Evolutionary conservation across 2,113 vertebrate species (phyloP), one percentile per base, ranked within the genome.

Genomic region (Geothlypis trichas): DNA sequence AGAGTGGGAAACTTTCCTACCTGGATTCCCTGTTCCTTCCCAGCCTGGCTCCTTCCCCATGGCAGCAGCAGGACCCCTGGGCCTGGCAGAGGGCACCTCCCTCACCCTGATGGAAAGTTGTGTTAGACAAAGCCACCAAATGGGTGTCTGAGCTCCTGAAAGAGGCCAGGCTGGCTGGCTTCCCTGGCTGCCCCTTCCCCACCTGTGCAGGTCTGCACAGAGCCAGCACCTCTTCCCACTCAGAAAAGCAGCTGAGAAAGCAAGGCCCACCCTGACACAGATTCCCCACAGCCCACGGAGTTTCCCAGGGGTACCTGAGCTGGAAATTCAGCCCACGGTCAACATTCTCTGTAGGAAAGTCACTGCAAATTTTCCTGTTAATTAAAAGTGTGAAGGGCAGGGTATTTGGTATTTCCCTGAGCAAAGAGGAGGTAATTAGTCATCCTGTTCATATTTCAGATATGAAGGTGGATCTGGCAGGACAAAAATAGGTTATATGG

Each of bases 181-280:
- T 66, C 13, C 57, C 39, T 15, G 13, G 27, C 57, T 69, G 10
- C n/a, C 51, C 6, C 37, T 30, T 47, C 26, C 71, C 51, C 1
- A 3, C 4, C 2, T 13, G 18, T 41, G 63, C 3, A 4, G 35
- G 15, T 44, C 46, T 84, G 39, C 2, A 7, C 39, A 65, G 51
- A 79, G 49, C 31, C 51, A 39, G 74, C 39, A 13, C n/a, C 0
- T 2, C 59, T 91, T 85, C 42, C 72, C 35, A 19, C 42, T 76
- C 51, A 47, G 78, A 59, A 69, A 89, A 69, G 74, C 10, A 7
- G 35, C 11, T 23, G 59, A 61, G 89, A 71, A 75, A 67, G 47
- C n/a, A n/a, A 49, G 65, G 39, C 28, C 35, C 51, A 19, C 19
- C 10, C 44, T 46, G 51, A 31, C 5, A 2, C 0, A 0, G 57